Conservation (phyloP, 2,797 vertebrate genomes). For the Pipistrellus pygmaeus region DNA sequence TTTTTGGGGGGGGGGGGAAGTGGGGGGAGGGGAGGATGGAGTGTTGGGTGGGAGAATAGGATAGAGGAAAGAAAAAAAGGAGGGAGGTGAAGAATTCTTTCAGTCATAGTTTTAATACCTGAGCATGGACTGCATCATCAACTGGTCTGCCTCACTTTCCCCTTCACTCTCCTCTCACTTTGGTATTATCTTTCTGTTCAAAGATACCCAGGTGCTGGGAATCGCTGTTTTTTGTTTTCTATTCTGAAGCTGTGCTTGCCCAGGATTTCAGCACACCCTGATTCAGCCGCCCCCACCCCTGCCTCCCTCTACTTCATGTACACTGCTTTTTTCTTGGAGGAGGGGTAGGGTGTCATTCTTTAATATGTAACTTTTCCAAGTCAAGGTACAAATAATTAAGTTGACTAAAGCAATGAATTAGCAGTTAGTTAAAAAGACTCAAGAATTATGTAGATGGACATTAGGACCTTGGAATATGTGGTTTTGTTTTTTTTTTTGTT, state of each 20-base stretch:
- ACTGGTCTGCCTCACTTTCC: not conserved
- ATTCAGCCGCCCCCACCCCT: not conserved
- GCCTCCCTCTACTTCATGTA: too few relatives aligned
- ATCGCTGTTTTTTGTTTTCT: not conserved
- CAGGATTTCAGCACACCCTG: not conserved
- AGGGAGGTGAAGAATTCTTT: not conserved
- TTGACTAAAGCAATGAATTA: slow-evolving; percentile 7
- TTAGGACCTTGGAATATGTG: not conserved
- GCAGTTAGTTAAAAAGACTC: not conserved
- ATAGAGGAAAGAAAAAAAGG: not conserved
- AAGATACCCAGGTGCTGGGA: not conserved
- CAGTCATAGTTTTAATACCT: not conserved
- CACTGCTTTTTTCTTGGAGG: not conserved
- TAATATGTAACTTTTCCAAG: slow-evolving; percentile 23
- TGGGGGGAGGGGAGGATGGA: too few relatives aligned
- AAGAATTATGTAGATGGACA: not conserved
- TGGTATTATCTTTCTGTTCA: not conserved
- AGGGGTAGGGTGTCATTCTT: not conserved
- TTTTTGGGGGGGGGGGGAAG: not conserved
- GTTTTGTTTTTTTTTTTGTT: not conserved
- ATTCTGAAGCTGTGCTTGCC: not conserved
- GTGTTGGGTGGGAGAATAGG: not conserved
- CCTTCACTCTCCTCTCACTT: not conserved
- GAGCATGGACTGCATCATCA: not conserved
- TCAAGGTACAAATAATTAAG: not conserved